Conservation (phyloP, 1,140 invertebrate genomes). For the Trialeurodes vaporariorum region DNA sequence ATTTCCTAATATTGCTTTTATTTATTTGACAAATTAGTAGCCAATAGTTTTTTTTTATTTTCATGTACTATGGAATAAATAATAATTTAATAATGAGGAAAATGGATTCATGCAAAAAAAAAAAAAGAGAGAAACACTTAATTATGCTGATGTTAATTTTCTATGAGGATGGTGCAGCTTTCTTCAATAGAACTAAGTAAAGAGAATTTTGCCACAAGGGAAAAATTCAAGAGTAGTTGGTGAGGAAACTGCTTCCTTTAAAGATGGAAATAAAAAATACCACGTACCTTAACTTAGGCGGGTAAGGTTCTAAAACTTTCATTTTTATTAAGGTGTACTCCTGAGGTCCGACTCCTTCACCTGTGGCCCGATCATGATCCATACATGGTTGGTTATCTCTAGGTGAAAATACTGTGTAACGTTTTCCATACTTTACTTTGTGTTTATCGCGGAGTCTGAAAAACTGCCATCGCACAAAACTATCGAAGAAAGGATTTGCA, state of each 20-base stretch:
- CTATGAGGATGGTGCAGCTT: too few relatives aligned
- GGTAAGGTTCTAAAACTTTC: conserved; percentile 62
- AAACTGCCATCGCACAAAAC: conserved; percentile 97
- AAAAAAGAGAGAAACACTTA: too few relatives aligned
- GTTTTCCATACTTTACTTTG: conserved; percentile 86
- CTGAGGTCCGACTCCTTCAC: conserved; percentile 95
- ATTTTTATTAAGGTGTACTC: conserved; percentile 98
- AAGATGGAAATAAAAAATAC: too few relatives aligned
- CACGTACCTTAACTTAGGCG: conserved; percentile 53
- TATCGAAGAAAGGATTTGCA: conserved; percentile 95
- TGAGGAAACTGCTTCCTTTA: too few relatives aligned
- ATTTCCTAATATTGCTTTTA: too few relatives aligned
- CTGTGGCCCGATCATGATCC: conserved; percentile 94
- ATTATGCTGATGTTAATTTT: too few relatives aligned
- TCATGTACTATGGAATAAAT: background rate
- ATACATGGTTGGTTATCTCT: conserved; percentile 97
- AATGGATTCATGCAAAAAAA: too few relatives aligned
- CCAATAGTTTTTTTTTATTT: background rate
- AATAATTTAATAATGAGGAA: conserved; percentile 3
- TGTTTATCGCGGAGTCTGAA: conserved; percentile 71
- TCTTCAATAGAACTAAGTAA: too few relatives aligned
- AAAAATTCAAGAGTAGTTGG: too few relatives aligned
- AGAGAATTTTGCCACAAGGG: too few relatives aligned
- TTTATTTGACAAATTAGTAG: too few relatives aligned
- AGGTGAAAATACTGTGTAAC: conserved; percentile 95